Percentiles rank a stretch among this genome's conserved stretches.
These are phyloP conservation scores for Regulus satrapa DNA, from an alignment of 2,113 vertebrate genomes.

Conservation along the genomic window DNA sequence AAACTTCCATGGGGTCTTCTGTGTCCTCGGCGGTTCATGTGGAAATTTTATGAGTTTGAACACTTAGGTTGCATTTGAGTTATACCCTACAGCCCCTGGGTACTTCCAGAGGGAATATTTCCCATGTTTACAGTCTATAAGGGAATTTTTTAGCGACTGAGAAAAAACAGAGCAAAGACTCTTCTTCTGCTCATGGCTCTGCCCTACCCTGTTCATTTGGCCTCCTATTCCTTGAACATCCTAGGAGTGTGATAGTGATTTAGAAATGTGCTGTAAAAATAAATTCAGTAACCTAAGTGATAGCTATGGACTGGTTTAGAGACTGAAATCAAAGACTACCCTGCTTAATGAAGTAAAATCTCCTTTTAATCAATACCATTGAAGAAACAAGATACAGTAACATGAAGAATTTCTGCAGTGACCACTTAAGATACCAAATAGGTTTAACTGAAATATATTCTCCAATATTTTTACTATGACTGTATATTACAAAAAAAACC, in stretches of 20 bases:
- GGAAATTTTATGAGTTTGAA: not conserved
- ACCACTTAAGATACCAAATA: not conserved
- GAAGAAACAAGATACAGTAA: not conserved
- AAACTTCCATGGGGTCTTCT: not conserved
- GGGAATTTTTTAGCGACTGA: not conserved
- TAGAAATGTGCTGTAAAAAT: not conserved
- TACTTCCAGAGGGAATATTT: not conserved
- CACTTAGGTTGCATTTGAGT: not conserved
- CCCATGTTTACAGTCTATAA: not conserved
- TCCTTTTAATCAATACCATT: not conserved
- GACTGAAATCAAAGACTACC: not conserved
- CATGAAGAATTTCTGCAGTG: not conserved
- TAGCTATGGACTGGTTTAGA: not conserved
- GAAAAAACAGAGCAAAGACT: not conserved
- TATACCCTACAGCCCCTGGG: not conserved
- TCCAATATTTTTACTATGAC: not conserved
- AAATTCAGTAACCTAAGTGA: not conserved
- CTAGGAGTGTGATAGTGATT: not conserved
- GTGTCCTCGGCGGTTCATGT: not conserved
- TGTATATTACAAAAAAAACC: not conserved
- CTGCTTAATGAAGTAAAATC: not conserved
- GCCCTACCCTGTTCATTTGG: not conserved
- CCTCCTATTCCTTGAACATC: not conserved
- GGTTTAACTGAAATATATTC: not conserved
- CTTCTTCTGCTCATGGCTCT: not conserved